phyloP scores from a whole-genome alignment of 2,888 invertebrate genomes.

The Syrista parreyssii region DNA sequence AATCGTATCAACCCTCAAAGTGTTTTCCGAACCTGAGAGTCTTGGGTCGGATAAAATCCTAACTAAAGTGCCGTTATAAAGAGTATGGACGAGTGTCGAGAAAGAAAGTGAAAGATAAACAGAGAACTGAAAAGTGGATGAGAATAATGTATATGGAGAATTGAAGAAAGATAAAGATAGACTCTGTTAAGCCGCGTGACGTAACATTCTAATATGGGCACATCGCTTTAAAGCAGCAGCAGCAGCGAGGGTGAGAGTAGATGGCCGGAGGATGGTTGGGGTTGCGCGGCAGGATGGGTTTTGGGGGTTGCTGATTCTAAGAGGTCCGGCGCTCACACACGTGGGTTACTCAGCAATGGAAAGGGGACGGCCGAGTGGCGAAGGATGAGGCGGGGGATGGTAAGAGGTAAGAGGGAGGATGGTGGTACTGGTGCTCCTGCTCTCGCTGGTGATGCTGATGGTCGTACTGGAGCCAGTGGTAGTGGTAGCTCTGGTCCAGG shows the following conservation, averaged over 20 bases:
- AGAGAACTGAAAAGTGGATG: background rate
- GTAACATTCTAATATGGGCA: conserved; percentile 45
- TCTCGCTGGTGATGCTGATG: background rate
- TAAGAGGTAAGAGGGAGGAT: conserved; percentile 10
- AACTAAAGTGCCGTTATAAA: background rate
- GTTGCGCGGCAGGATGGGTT: conserved; percentile 43
- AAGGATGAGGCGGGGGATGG: conserved; percentile 7
- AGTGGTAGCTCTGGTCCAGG: conserved; percentile 60
- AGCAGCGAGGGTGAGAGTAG: conserved; percentile 45
- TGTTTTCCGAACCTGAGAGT: background rate
- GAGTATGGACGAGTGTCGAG: background rate
- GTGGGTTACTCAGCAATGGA: conserved; percentile 37
- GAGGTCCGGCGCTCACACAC: conserved; percentile 61
- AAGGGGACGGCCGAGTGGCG: conserved; percentile 23
- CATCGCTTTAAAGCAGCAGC: conserved; percentile 59
- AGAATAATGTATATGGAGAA: background rate
- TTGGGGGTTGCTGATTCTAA: conserved; percentile 61
- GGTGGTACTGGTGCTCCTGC: background rate
- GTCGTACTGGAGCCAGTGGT: conserved; percentile 9
- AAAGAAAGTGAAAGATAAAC: background rate
- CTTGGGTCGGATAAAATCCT: background rate
- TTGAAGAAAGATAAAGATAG: background rate
- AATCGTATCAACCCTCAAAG: background rate
- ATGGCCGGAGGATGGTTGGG: conserved; percentile 49
- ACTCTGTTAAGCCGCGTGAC: background rate